Conservation (phyloP, 2,797 vertebrate species). For the Brachymystax lenok region DNA sequence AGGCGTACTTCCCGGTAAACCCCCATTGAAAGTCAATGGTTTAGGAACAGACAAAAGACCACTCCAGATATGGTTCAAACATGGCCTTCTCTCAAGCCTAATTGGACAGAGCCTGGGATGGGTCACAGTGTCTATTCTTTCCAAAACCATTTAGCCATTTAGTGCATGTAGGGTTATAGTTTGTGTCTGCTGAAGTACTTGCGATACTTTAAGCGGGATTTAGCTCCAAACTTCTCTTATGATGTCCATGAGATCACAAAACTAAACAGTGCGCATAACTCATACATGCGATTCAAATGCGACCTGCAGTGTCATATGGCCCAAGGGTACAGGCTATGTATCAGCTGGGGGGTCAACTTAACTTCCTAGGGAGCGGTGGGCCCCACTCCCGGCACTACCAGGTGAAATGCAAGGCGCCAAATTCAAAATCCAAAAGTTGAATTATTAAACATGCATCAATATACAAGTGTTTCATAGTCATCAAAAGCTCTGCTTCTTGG, state of each 20-base stretch:
- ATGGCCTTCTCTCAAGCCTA: neutral
- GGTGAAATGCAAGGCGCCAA: too few relatives aligned
- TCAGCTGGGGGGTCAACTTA: too few relatives aligned
- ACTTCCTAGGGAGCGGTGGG: too few relatives aligned
- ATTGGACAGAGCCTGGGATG: neutral
- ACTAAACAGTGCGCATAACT: neutral
- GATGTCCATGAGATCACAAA: too few relatives aligned
- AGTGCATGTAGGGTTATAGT: neutral
- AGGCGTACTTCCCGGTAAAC: conserved; percentile 80
- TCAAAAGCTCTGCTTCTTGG: too few relatives aligned
- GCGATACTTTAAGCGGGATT: neutral
- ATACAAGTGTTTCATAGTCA: too few relatives aligned
- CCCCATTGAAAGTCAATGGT: conserved; percentile 27
- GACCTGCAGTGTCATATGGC: neutral
- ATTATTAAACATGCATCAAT: too few relatives aligned
- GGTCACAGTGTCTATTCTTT: neutral
- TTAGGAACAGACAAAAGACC: neutral
- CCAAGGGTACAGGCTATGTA: too few relatives aligned
- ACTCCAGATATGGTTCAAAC: neutral
- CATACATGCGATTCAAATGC: neutral
- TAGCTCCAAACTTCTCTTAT: neutral
- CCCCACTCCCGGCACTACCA: too few relatives aligned
- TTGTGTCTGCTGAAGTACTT: neutral
- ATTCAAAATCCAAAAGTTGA: too few relatives aligned
- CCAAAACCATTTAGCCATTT: neutral